Conservation (phyloP, 2,797 vertebrate genomes). For the Pseudotriccus pelzelni region DNA sequence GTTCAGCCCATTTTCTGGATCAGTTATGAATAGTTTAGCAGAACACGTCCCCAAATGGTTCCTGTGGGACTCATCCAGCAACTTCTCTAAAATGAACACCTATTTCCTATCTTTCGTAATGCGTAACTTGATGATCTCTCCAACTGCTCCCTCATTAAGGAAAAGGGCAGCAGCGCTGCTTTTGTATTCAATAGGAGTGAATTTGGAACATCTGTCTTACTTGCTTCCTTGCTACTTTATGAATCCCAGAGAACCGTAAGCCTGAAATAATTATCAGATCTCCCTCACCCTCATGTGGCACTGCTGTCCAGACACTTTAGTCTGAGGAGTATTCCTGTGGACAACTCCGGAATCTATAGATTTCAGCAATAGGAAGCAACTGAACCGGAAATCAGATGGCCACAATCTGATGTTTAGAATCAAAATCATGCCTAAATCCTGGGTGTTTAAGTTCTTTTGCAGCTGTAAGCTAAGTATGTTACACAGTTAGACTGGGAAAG, state of each 20-base stretch:
- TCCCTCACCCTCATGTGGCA: rapidly evolving
- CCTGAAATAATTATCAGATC: background rate
- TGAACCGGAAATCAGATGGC: background rate
- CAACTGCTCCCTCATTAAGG: background rate
- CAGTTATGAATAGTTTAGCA: conserved; percentile 27
- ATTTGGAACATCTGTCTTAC: background rate
- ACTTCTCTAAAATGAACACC: background rate
- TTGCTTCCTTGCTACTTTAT: background rate
- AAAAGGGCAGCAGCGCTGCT: background rate
- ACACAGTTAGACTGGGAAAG: background rate
- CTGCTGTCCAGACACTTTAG: background rate
- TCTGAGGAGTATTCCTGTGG: background rate
- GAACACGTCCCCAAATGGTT: background rate
- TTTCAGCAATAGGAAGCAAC: background rate
- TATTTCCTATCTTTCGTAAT: background rate
- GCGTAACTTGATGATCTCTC: background rate
- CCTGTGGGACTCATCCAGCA: conserved; percentile 18
- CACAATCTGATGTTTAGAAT: background rate
- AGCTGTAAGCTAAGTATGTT: background rate
- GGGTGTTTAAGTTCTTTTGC: background rate
- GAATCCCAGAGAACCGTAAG: background rate
- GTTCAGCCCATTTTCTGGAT: conserved; percentile 25
- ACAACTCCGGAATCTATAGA: background rate
- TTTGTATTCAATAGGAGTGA: background rate
- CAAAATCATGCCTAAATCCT: background rate